Evolutionary conservation across 2,797 vertebrate genomes (phyloP).

Genomic region (Poeciliopsis paucimaculata): DNA sequence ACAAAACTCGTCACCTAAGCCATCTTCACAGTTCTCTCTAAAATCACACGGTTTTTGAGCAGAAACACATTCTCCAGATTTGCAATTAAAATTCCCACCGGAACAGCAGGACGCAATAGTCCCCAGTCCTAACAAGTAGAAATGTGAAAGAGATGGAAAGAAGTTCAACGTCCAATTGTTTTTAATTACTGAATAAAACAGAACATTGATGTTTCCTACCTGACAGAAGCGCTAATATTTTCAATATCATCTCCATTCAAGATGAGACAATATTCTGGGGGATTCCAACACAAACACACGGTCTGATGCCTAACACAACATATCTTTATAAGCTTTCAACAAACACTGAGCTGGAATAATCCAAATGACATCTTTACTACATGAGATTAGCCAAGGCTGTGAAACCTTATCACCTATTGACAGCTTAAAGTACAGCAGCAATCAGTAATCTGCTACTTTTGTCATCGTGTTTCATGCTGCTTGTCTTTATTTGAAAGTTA

Average conservation of each 20-base stretch:
- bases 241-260: constrained; percentile 61
- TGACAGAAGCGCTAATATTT: constrained; percentile 57
- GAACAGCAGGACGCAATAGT: constrained; percentile 37
- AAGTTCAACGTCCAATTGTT: neutral
- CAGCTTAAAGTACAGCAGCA: constrained; percentile 72
- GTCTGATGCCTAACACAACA: constrained; percentile 5
- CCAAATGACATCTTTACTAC: constrained; percentile 37
- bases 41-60: constrained; percentile 53
- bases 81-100: constrained; percentile 52
- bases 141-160: neutral
- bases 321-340: constrained; percentile 1
- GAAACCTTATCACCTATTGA: constrained; percentile 53
- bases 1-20: constrained; percentile 66
- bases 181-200: neutral
- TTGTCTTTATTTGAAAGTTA: neutral
- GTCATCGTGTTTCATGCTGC: constrained; percentile 21
- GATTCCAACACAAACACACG: neutral
- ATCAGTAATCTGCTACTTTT: constrained; percentile 41
- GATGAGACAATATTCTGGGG: constrained; percentile 7
- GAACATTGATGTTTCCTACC: constrained; percentile 63
- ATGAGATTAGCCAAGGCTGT: neutral
- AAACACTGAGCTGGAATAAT: constrained; percentile 13
- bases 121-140: constrained; percentile 42
- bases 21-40: constrained; percentile 55
- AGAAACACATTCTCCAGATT: constrained; percentile 48